phyloP scores from a whole-genome alignment of 2,888 invertebrate species.

The Drosophila histrio region DNA sequence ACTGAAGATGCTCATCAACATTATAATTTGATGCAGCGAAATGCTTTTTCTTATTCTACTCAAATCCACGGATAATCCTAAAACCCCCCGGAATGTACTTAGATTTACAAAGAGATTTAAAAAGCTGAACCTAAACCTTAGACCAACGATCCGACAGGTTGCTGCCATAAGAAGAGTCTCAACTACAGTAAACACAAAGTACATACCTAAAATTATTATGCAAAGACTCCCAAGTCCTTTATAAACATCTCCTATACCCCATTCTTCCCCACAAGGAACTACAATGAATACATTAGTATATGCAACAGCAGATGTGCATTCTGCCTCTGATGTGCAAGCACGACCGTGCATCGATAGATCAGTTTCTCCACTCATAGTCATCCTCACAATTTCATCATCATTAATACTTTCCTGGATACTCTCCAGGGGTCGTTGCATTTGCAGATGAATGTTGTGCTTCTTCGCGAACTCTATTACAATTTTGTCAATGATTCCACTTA shows the following conservation, averaged over 20 bases:
- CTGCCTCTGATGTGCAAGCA: background rate
- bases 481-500: background rate
- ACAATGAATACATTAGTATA: conserved; percentile 7
- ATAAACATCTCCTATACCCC: background rate
- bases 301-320: background rate
- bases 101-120: background rate
- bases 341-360: conserved; percentile 11
- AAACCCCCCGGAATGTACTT: background rate
- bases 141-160: background rate
- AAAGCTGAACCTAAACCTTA: background rate
- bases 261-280: conserved; percentile 35
- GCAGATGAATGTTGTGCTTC: conserved; percentile 22
- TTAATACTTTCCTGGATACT: background rate
- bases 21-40: background rate
- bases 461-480: conserved; percentile 8
- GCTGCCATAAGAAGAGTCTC: background rate
- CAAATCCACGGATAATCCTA: background rate
- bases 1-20: conserved; percentile 5
- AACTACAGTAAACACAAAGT: background rate
- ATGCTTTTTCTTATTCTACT: background rate
- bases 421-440: background rate
- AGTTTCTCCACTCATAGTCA: background rate
- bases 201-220: background rate
- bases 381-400: background rate
- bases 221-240: background rate